phyloP scores from a whole-genome alignment of 1,140 invertebrate species.

The Heliconius melpomene region DNA sequence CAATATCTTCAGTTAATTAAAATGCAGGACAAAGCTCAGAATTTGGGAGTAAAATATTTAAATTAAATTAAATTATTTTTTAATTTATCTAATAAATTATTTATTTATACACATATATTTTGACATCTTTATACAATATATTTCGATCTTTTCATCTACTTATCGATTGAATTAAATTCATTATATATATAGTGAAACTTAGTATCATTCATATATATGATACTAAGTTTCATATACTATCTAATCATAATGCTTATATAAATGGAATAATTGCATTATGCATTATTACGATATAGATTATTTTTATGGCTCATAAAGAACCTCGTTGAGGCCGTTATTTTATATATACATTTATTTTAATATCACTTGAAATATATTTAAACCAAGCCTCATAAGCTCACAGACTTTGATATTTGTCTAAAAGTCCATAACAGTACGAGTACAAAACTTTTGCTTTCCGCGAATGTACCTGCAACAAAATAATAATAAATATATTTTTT shows the following conservation, averaged over 20 bases:
- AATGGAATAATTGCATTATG: background rate
- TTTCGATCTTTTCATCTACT: slow-evolving; percentile 38
- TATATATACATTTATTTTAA: slow-evolving; percentile 71
- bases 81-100: slow-evolving; percentile 38
- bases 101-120: slow-evolving; percentile 43
- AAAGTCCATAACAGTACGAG: slow-evolving; percentile 48
- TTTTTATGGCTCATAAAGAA: no score
- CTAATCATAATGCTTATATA: slow-evolving; percentile 26
- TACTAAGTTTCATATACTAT: slow-evolving; percentile 40
- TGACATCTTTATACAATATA: slow-evolving; percentile 43
- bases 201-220: no score
- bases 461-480: slow-evolving; percentile 50
- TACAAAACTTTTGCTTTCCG: slow-evolving; percentile 33
- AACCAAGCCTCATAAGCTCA: no score
- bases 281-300: background rate
- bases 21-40: background rate
- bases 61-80: background rate
- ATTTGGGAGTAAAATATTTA: no score
- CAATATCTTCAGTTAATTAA: background rate
- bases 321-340: slow-evolving; percentile 41
- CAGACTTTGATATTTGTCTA: slow-evolving; percentile 55
- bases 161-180: slow-evolving; percentile 50
- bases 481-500: background rate
- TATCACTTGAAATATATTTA: no score
- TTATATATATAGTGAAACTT: no score